Conservation (phyloP, 2,797 vertebrate species). For the Coracias cyanogaster region DNA sequence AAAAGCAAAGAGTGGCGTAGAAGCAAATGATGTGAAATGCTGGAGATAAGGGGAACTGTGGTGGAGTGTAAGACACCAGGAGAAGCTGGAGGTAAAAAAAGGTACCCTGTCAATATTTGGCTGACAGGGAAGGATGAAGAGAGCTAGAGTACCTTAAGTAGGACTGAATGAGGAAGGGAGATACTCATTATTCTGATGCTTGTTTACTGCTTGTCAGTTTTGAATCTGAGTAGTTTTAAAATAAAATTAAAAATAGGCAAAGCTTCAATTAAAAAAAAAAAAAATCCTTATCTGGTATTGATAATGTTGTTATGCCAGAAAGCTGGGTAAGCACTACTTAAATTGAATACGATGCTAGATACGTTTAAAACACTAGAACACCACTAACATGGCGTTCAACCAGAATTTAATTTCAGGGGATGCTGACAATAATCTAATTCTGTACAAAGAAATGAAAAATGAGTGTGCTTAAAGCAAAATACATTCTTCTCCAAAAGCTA, state of each 20-base stretch:
- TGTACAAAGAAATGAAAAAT: neutral
- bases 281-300: neutral
- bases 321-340: neutral
- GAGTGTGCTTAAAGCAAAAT: neutral
- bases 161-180: neutral
- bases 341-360: neutral
- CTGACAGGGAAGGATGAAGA: neutral
- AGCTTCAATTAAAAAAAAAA: neutral
- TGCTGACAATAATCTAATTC: slow-evolving; percentile 26
- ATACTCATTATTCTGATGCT: neutral
- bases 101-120: neutral
- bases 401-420: neutral
- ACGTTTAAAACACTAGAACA: neutral
- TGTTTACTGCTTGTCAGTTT: neutral
- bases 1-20: neutral
- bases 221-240: neutral
- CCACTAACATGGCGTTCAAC: neutral
- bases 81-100: neutral
- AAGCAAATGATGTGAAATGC: neutral
- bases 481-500: neutral
- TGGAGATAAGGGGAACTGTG: neutral
- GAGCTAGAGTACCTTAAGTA: neutral
- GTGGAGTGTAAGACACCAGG: neutral
- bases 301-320: neutral
- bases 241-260: neutral